Evolutionary conservation across 2,888 invertebrate species (phyloP).

Genomic region (Tanypteryx hageni): DNA sequence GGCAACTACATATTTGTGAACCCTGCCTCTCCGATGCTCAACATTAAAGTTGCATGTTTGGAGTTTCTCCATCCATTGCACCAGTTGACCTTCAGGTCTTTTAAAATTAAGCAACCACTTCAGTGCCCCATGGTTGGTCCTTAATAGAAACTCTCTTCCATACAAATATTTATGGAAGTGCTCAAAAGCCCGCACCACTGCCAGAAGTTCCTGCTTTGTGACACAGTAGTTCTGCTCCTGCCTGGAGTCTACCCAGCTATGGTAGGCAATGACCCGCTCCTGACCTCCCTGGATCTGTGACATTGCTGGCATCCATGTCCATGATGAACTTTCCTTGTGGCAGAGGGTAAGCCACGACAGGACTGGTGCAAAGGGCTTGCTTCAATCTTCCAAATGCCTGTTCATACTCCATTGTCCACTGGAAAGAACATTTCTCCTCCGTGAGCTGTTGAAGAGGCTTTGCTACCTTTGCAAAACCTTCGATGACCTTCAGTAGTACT

Average conservation of each 20-base stretch:
- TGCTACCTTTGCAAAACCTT: too few relatives aligned
- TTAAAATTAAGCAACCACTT: background rate
- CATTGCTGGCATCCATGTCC: background rate
- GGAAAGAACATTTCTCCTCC: too few relatives aligned
- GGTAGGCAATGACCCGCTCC: background rate
- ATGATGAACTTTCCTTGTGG: background rate
- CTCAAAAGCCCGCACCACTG: background rate
- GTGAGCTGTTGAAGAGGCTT: too few relatives aligned
- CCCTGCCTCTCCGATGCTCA: background rate
- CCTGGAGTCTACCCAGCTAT: background rate
- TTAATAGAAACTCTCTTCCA: background rate
- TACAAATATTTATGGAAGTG: background rate
- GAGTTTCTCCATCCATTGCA: background rate
- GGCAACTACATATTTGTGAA: too few relatives aligned
- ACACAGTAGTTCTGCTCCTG: background rate
- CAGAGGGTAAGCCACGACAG: background rate
- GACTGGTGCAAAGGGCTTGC: background rate
- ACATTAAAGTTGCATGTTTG: background rate
- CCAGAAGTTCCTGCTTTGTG: background rate
- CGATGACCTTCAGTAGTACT: too few relatives aligned
- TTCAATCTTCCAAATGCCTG: too few relatives aligned
- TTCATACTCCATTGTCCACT: too few relatives aligned
- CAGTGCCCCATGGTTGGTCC: background rate
- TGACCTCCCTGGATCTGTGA: background rate
- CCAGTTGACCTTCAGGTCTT: background rate